Evolutionary conservation across 53 echinoderm and acorn worm genomes (phyloP).

Genomic region (Pentamera pediparva): DNA sequence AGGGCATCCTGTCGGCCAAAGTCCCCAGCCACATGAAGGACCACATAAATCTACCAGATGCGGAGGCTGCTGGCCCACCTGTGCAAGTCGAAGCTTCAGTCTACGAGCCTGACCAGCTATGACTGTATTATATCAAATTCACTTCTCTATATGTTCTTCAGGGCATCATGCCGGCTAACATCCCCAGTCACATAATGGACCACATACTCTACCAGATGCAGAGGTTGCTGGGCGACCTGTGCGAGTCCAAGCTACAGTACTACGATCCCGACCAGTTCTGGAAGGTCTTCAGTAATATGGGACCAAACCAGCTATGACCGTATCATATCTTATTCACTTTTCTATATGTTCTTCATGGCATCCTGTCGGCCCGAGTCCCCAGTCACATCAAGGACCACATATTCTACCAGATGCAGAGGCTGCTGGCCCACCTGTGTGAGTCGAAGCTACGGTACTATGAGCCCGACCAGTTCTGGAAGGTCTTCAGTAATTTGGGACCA

Average conservation of each 20-base stretch:
- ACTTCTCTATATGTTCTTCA: neutral
- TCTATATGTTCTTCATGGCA: constrained; percentile 39
- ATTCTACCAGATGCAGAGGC: constrained; percentile 94
- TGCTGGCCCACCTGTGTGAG: constrained; percentile 92
- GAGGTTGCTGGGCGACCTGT: constrained; percentile 83
- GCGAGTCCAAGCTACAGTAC: constrained; percentile 89
- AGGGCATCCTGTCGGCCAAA: constrained; percentile 71
- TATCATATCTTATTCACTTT: no score
- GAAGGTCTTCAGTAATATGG: no score
- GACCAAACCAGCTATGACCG: no score
- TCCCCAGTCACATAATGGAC: constrained; percentile 53
- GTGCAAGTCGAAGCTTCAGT: constrained; percentile 90
- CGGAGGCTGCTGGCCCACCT: constrained; percentile 95
- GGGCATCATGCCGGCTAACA: constrained; percentile 60
- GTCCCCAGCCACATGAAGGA: constrained; percentile 61
- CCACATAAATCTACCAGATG: constrained; percentile 87
- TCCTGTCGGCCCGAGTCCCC: constrained; percentile 51
- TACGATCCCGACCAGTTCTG: constrained; percentile 89
- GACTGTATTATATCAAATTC: neutral
- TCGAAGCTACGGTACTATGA: constrained; percentile 95
- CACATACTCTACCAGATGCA: constrained; percentile 87
- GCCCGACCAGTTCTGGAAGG: constrained; percentile 88
- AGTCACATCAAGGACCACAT: constrained; percentile 69
- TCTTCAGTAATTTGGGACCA: no score
- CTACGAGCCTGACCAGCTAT: no score